Conservation (phyloP, 2,888 invertebrate genomes). For the Melanargia galathea region DNA sequence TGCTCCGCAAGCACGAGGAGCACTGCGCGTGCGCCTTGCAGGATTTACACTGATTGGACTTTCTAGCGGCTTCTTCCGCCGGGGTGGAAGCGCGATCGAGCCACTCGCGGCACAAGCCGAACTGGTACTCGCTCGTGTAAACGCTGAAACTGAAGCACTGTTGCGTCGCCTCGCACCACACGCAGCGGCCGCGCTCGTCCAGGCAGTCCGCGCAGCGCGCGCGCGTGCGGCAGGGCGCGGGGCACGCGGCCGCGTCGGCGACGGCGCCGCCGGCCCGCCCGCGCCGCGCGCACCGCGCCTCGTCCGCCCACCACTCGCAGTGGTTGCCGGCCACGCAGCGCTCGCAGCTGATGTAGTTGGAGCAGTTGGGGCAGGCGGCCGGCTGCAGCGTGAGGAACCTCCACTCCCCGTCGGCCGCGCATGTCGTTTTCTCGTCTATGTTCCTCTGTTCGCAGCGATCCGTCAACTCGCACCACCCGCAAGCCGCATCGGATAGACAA, state of each 20-base stretch:
- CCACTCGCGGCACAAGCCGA: conserved; percentile 96
- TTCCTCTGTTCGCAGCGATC: conserved; percentile 86
- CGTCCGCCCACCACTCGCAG: conserved; percentile 97
- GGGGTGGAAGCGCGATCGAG: conserved; percentile 88
- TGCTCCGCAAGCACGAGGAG: conserved; percentile 89
- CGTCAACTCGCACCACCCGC: conserved; percentile 95
- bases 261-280: conserved; percentile 88
- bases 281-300: conserved; percentile 91
- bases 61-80: conserved; percentile 59
- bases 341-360: conserved; percentile 93
- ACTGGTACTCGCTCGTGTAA: conserved; percentile 96
- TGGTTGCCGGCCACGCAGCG: conserved; percentile 89
- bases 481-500: conserved; percentile 93
- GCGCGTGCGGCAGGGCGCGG: conserved; percentile 90
- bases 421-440: conserved; percentile 85
- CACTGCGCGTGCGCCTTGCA: conserved; percentile 90
- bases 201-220: conserved; percentile 91
- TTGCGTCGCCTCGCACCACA: conserved; percentile 96
- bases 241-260: conserved; percentile 84
- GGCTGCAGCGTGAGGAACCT: conserved; percentile 91
- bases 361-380: conserved; percentile 92
- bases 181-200: conserved; percentile 93
- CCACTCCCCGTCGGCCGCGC: conserved; percentile 84
- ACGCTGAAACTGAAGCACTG: conserved; percentile 98
- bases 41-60: conserved; percentile 89